Conservation (phyloP, 2,113 vertebrate species). For the Tachysurus vachellii region DNA sequence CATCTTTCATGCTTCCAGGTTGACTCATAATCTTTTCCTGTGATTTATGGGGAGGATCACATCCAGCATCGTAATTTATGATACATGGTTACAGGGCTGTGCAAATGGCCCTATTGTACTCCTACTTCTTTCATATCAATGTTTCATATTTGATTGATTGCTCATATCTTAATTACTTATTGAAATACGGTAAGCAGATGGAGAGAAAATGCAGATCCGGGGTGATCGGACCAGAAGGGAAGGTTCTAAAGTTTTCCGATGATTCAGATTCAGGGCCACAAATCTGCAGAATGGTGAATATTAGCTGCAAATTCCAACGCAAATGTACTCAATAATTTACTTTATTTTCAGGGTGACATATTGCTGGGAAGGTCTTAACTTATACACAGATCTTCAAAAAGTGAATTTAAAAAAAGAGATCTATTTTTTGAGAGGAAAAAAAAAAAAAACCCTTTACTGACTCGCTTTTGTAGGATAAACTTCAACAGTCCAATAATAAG, state of each 20-base stretch:
- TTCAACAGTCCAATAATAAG: not conserved
- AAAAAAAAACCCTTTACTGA: no score
- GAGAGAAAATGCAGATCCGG: constrained; percentile 3
- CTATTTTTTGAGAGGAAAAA: no score
- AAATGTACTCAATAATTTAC: not conserved
- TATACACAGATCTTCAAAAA: not conserved
- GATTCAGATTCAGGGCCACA: not conserved
- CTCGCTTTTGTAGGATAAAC: not conserved
- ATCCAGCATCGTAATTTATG: not conserved
- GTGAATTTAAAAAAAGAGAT: no score
- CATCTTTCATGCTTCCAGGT: constrained; percentile 5
- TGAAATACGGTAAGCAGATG: not conserved
- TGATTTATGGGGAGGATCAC: constrained; percentile 12
- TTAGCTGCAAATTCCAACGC: not conserved
- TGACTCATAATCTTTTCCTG: constrained; percentile 17
- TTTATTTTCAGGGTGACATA: not conserved
- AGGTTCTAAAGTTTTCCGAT: not conserved
- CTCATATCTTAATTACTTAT: constrained; percentile 19
- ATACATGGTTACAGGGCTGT: not conserved
- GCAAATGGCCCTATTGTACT: constrained; percentile 1
- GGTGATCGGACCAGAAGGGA: not conserved
- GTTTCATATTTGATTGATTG: constrained; percentile 16
- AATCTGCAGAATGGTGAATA: not conserved
- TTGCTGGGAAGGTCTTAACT: not conserved
- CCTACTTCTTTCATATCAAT: not conserved